Percentiles rank a stretch among this genome's conserved stretches.
These are phyloP conservation scores for Sinocyclocheilus anshuiensis DNA, from an alignment of 2,113 vertebrate genomes.

Conservation along the genomic window DNA sequence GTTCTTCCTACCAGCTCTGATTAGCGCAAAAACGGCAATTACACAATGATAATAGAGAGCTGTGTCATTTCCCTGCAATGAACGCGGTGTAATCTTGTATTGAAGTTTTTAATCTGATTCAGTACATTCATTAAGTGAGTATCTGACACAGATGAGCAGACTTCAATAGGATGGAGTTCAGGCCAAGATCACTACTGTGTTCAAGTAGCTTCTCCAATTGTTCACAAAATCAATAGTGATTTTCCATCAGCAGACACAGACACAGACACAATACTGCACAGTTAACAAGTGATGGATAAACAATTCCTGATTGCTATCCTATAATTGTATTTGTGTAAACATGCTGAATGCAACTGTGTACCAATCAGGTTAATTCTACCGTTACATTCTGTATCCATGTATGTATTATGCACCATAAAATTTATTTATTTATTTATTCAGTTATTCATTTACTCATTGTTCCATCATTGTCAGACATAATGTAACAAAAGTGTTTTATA, in stretches of 20 bases:
- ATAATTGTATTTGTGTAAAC: background rate
- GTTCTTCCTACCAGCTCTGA: background rate
- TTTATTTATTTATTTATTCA: too few relatives aligned
- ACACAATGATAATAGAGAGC: background rate
- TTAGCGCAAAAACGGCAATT: background rate
- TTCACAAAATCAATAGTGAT: constrained; percentile 46
- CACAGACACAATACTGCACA: constrained; percentile 43
- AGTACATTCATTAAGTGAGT: constrained; percentile 36
- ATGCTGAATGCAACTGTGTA: too few relatives aligned
- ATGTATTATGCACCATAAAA: too few relatives aligned
- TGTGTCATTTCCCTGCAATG: background rate
- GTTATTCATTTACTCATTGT: background rate
- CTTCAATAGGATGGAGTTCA: constrained; percentile 25
- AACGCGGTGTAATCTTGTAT: constrained; percentile 4
- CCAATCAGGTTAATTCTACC: too few relatives aligned
- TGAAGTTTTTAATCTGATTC: constrained; percentile 6
- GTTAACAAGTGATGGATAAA: constrained; percentile 49
- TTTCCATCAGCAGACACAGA: constrained; percentile 34
- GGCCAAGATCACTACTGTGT: constrained; percentile 47
- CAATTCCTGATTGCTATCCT: constrained; percentile 22
- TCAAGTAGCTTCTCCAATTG: constrained; percentile 52
- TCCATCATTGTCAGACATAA: background rate
- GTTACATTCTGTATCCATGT: too few relatives aligned
- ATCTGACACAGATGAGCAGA: constrained; percentile 35
- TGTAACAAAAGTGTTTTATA: background rate